A percentile compares a stretch with the other conserved stretches of the same genome.
Evolutionary conservation across 1,140 invertebrate genomes (phyloP).

Genomic region (Orchesella cincta): DNA sequence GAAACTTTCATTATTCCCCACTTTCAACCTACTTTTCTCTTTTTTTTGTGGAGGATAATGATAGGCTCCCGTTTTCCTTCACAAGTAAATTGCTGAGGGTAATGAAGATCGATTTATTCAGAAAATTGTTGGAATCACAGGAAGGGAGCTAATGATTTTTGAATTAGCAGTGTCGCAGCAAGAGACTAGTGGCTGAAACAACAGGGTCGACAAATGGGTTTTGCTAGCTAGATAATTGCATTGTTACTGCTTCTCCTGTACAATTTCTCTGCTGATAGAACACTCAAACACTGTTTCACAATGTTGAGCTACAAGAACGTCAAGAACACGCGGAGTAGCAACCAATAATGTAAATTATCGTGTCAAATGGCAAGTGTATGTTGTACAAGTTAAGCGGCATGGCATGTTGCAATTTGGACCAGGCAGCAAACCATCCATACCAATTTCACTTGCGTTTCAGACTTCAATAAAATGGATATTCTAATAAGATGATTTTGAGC

Average conservation of each 20-base stretch:
- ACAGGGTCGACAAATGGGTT: not conserved
- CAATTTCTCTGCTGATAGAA: not conserved
- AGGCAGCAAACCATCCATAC: too few relatives aligned
- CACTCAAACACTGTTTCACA: not conserved
- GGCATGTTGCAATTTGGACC: not conserved
- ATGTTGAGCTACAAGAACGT: too few relatives aligned
- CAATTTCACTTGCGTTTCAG: too few relatives aligned
- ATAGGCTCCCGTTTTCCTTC: not conserved
- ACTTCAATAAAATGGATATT: too few relatives aligned
- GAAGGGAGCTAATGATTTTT: not conserved
- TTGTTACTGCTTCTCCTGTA: too few relatives aligned
- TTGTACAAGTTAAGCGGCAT: not conserved
- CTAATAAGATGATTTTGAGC: too few relatives aligned
- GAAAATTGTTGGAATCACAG: not conserved
- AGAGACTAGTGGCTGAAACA: too few relatives aligned
- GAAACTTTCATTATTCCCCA: not conserved
- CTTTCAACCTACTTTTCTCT: not conserved
- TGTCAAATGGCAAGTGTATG: too few relatives aligned
- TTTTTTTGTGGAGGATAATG: not conserved
- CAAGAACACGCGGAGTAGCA: too few relatives aligned
- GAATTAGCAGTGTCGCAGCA: too few relatives aligned
- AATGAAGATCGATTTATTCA: constrained; percentile 18
- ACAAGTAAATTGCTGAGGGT: not conserved
- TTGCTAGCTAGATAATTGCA: not conserved
- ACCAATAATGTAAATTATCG: not conserved